Evolutionary conservation across 2,797 vertebrate genomes (phyloP).

Genomic region (Karalla daura): DNA sequence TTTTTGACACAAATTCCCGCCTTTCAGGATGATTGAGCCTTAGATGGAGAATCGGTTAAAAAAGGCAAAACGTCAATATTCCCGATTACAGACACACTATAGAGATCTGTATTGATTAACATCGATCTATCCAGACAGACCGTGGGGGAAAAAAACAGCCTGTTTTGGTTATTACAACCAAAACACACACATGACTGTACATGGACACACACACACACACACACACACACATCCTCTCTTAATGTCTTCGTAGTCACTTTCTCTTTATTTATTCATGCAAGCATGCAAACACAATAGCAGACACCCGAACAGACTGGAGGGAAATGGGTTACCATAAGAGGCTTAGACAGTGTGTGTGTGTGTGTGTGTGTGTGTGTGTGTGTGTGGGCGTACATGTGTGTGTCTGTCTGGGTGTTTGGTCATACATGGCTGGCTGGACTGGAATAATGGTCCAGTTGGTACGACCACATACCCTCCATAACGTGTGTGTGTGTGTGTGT

Average conservation of each 20-base stretch:
- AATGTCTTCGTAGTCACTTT: conserved; percentile 26
- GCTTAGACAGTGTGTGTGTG: conserved; percentile 54
- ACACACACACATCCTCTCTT: conserved; percentile 24
- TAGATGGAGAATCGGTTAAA: background rate
- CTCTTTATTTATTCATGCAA: conserved; percentile 44
- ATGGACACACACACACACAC: background rate
- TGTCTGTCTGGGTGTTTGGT: conserved; percentile 37
- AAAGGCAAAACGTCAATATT: background rate
- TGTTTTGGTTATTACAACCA: too few species aligned
- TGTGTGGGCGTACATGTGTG: conserved; percentile 25
- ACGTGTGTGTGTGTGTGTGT: conserved; percentile 8
- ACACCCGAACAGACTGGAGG: conserved; percentile 65
- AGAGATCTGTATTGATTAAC: conserved; percentile 3
- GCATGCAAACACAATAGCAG: conserved; percentile 41
- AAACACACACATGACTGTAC: background rate
- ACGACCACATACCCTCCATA: conserved; percentile 20
- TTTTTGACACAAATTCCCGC: background rate
- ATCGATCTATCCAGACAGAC: too few species aligned
- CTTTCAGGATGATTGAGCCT: background rate
- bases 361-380: conserved; percentile 38
- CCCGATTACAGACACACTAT: background rate
- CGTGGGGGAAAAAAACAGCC: too few species aligned
- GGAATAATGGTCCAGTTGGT: conserved; percentile 65
- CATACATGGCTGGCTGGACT: conserved; percentile 56
- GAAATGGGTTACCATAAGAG: conserved; percentile 73